phyloP scores from a whole-genome alignment of 2,797 vertebrate genomes.

The Phrynocephalus forsythii region DNA sequence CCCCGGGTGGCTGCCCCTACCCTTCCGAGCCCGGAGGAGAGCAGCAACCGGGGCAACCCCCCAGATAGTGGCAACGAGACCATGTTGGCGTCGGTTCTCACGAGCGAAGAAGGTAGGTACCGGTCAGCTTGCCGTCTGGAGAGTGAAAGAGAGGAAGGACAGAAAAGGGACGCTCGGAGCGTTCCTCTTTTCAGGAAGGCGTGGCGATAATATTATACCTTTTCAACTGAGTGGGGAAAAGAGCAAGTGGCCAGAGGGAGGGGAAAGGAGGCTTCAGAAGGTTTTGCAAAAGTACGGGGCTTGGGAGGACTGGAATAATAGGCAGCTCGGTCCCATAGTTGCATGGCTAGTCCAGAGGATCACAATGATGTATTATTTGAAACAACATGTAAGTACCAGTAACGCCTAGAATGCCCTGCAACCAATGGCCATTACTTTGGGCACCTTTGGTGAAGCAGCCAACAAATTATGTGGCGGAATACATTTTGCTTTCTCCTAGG shows the following conservation, averaged over 20 bases:
- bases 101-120: conserved; percentile 89
- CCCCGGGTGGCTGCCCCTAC: conserved; percentile 49
- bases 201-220: not conserved
- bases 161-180: not conserved
- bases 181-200: not conserved
- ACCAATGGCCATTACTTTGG: not conserved
- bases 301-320: too few species aligned
- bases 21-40: conserved; percentile 78
- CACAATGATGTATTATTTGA: not conserved
- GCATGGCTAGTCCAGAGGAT: not conserved
- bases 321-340: not conserved
- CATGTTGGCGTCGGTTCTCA: conserved; percentile 89
- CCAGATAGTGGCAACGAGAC: conserved; percentile 95
- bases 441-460: not conserved
- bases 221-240: not conserved
- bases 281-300: too few species aligned
- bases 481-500: not conserved
- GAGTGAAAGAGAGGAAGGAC: not conserved
- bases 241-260: too few species aligned
- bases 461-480: too few species aligned
- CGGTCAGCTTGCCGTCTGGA: not conserved
- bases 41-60: conserved; percentile 79
- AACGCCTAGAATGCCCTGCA: not conserved
- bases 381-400: not conserved
- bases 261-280: not conserved